Evolutionary conservation across 2,113 vertebrate genomes (phyloP).

Genomic region (Scytalopus superciliaris): DNA sequence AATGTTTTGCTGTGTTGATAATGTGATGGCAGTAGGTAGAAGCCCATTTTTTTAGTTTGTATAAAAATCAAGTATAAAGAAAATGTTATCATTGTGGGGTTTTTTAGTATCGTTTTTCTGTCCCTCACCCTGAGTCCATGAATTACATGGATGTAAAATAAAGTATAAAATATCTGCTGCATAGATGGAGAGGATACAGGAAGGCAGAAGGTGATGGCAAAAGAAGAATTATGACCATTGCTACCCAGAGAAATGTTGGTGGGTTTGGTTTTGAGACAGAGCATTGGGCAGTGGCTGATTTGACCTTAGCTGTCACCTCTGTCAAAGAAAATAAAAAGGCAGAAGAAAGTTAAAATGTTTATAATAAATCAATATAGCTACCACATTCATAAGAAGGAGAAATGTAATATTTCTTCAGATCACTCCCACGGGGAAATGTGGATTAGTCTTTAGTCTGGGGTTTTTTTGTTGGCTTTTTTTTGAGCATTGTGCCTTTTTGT

Average conservation of each 20-base stretch:
- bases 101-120: not conserved
- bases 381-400: not conserved
- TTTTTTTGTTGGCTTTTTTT: not conserved
- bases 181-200: not conserved
- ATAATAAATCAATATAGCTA: not conserved
- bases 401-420: not conserved
- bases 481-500: not conserved
- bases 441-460: not conserved
- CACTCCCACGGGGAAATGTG: not conserved
- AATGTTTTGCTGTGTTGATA: not conserved
- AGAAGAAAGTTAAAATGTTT: not conserved
- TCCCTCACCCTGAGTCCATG: accelerated
- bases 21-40: not conserved
- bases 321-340: not conserved
- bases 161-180: not conserved
- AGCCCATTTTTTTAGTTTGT: not conserved
- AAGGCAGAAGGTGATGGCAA: not conserved
- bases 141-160: not conserved
- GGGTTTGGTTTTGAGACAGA: not conserved
- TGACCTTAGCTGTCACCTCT: not conserved
- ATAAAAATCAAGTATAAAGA: not conserved
- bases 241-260: not conserved
- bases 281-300: not conserved
- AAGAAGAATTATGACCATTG: not conserved
- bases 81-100: not conserved